These are phyloP conservation scores for Tympanuchus pallidicinctus DNA, from an alignment of 2,113 vertebrate species.

Conservation along the genomic window DNA sequence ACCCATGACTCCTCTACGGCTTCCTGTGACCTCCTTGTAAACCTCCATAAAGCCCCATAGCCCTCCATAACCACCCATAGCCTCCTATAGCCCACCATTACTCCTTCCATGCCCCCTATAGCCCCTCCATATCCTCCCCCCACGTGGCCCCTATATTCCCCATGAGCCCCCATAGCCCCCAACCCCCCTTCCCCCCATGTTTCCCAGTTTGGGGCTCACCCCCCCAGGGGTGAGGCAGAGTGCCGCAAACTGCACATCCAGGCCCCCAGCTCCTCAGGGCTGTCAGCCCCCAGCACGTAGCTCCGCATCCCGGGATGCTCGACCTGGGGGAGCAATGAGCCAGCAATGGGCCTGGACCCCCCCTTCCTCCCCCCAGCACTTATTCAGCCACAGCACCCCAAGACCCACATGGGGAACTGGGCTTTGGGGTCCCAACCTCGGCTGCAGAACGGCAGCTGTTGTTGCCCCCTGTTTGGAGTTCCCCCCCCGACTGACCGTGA, in stretches of 20 bases:
- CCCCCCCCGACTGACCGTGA: background rate
- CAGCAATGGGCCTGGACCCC: background rate
- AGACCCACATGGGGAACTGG: background rate
- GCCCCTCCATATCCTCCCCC: background rate
- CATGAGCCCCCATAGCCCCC: too few relatives aligned
- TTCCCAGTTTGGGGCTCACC: background rate
- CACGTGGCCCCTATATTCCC: too few relatives aligned
- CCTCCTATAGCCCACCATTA: background rate
- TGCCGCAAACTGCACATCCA: background rate
- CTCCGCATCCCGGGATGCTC: slow-evolving; percentile 33
- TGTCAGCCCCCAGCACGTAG: background rate
- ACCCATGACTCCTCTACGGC: too few relatives aligned
- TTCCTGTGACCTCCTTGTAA: too few relatives aligned
- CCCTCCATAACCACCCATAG: too few relatives aligned
- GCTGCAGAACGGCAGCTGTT: too few relatives aligned
- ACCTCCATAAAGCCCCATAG: background rate
- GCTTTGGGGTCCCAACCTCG: background rate
- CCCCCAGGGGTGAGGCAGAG: background rate
- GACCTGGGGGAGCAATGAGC: background rate
- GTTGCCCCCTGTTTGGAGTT: background rate
- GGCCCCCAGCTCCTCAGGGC: background rate
- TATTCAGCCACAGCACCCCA: background rate
- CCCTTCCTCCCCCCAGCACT: too few relatives aligned
- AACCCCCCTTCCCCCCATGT: fast-evolving
- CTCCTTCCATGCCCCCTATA: background rate